phyloP scores from a whole-genome alignment of 1,140 invertebrate genomes.

The Bombus affinis region DNA sequence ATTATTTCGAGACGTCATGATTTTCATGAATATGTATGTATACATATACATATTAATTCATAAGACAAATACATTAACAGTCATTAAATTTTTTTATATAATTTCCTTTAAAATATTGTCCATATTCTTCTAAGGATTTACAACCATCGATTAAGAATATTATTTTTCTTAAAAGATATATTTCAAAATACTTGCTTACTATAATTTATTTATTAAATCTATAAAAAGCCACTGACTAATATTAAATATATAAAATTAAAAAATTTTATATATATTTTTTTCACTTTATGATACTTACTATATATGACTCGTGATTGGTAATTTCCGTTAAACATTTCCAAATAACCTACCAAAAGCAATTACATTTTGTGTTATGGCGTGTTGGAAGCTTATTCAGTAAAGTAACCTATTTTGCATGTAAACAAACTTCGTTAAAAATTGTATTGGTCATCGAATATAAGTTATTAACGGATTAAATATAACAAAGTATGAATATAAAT shows the following conservation, averaged over 20 bases:
- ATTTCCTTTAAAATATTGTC: too few species aligned
- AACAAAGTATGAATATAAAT: slow-evolving; percentile 24
- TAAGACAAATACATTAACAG: not conserved
- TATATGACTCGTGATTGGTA: not conserved
- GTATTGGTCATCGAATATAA: not conserved
- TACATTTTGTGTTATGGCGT: slow-evolving; percentile 8
- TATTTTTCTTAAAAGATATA: not conserved
- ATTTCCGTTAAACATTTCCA: slow-evolving; percentile 6
- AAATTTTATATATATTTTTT: not conserved
- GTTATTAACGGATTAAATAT: not conserved
- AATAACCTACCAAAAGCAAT: slow-evolving; percentile 18
- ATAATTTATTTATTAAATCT: not conserved
- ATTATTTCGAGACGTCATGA: not conserved
- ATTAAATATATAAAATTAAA: not conserved
- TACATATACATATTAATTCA: not conserved
- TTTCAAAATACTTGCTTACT: not conserved
- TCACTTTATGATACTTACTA: not conserved
- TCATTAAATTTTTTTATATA: not conserved
- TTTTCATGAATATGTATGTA: not conserved
- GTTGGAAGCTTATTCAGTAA: not conserved
- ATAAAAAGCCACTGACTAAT: not conserved
- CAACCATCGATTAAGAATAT: not conserved
- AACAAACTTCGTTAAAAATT: slow-evolving; percentile 48
- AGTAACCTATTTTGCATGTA: slow-evolving; percentile 46
- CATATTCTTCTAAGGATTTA: not conserved